Base-by-base conservation (phyloP, 1,140 invertebrate genomes). In the Ceratosolen solmsi region DNA sequence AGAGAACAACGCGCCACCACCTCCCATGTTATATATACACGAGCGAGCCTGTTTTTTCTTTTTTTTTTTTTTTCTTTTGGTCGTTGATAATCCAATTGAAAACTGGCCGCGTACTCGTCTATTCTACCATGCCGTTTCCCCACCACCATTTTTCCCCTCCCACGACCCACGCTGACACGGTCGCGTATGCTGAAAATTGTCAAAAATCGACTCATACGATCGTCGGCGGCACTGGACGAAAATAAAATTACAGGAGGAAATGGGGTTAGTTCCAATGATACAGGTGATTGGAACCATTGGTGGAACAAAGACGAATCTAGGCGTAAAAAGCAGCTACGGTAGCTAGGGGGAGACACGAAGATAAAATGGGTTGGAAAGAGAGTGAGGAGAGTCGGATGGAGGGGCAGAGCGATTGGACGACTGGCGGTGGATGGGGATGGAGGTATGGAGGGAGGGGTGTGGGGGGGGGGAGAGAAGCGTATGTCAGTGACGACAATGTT, bases 131-230 rank as follows among this genome's bases (percentile, higher is more conserved):
- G 51, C 51, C 51, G 11, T 65, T 13, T 33, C 60, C 60, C 60
- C 27, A 30, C n/a, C n/a, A n/a, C n/a, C n/a, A n/a, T n/a, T n/a
- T n/a, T n/a, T n/a, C n/a, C n/a, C n/a, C n/a, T n/a, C n/a, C n/a
- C n/a, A n/a, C n/a, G n/a, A n/a, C n/a, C n/a, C n/a, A n/a, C n/a
- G n/a, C n/a, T n/a, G n/a, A n/a, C n/a, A n/a, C n/a, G n/a, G n/a
- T n/a, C n/a, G n/a, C n/a, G n/a, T n/a, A n/a, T n/a, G 41, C 7
- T 41, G 27, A 65, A 74, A 74, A 88, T 89, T 90, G 88, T 89
- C 87, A 85, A 90, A 90, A 90, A 90, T 89, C 88, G 87, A 89
- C 88, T 90, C 87, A 88, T 86, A 87, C 88, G 87, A 89, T 89
- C 84, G 87, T 60, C 79, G 77, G 80, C 81, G 79, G 84, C 76